Percentiles rank a stretch among this genome's conserved stretches.
phyloP scores from a whole-genome alignment of 2,888 invertebrate species.

The Netelia fuscicornis region DNA sequence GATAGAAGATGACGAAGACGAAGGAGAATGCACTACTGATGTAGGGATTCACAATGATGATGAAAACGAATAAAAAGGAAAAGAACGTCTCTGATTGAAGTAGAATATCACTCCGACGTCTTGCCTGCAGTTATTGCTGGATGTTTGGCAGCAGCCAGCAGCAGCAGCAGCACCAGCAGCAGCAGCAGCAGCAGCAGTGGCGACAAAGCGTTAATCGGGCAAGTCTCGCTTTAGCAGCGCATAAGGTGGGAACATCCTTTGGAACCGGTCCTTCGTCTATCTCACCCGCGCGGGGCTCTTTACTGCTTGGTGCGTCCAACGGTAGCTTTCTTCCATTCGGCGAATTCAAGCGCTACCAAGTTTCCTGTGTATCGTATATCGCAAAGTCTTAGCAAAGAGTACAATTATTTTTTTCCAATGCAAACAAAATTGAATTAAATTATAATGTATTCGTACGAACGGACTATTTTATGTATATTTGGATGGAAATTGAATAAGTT shows the following conservation, averaged over 20 bases:
- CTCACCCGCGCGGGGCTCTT: slow-evolving; percentile 57
- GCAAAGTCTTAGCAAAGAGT: neutral
- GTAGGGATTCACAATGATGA: slow-evolving; percentile 61
- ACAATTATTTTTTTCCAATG: neutral
- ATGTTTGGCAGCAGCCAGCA: slow-evolving; percentile 52
- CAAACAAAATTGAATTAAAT: neutral
- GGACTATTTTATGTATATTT: no score
- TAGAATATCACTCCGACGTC: slow-evolving; percentile 50
- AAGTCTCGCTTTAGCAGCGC: slow-evolving; percentile 68
- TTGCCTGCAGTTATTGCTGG: slow-evolving; percentile 54
- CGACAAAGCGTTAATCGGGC: slow-evolving; percentile 57
- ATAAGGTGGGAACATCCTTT: slow-evolving; percentile 82
- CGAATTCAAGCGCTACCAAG: slow-evolving; percentile 46
- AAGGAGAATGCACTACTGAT: slow-evolving; percentile 52
- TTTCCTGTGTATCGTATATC: neutral
- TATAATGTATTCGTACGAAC: no score
- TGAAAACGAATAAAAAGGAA: slow-evolving; percentile 53
- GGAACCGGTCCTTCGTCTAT: slow-evolving; percentile 82
- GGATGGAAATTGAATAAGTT: no score
- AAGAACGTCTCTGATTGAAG: slow-evolving; percentile 50
- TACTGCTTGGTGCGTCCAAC: slow-evolving; percentile 46
- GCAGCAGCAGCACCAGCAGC: slow-evolving; percentile 58
- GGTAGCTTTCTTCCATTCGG: slow-evolving; percentile 59
- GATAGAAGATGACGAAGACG: slow-evolving; percentile 8
- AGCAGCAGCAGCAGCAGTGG: slow-evolving; percentile 60